Evolutionary conservation across 2,113 vertebrate species (phyloP), one percentile per base, ranked within the genome.

Genomic region (Mormoops blainvillei): DNA sequence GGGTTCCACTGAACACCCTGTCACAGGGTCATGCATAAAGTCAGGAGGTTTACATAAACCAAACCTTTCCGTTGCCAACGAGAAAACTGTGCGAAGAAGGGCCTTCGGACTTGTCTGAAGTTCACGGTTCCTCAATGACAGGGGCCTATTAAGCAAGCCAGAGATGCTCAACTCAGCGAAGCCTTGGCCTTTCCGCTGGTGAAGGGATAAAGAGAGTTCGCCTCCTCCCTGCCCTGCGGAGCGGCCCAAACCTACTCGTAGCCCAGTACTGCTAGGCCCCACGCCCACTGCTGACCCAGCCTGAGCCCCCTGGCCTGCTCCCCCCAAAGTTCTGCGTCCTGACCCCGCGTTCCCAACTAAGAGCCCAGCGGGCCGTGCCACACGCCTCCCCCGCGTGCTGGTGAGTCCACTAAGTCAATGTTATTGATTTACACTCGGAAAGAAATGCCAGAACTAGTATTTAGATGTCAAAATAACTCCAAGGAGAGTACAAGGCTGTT

Each of bases 401-500:
- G 15, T 5, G 71, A 18, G 26, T 18, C 26, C 43, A 45, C 71
- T 4, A 67, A 96, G 95, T 87, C 96, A 86, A 86, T 58, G 76
- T 94, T 95, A 95, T 91, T 97, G 97, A 97, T 87, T 96, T 4
- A 11, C 74, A 87, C 94, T 95, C 88, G 91, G 31, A 94, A 90
- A 97, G 96, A 96, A 97, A 98, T 81, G 89, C 95, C 97, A 95
- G 92, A 87, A 97, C 90, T 97, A 97, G 96, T 91, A 95, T 98
- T 97, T 96, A 96, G 95, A 87, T 97, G 97, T 98, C 97, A 98
- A 87, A 98, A 97, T 92, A 96, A 94, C 80, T 98, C 97, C 89
- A 91, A 87, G 89, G 97, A 92, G 96, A 96, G 83, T 82, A 38
- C 82, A 82, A 86, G 56, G 71, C 95, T 97, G 97, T 97, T 98